phyloP scores from a whole-genome alignment of 2,888 invertebrate species.

The Drosophila acutilabella region DNA sequence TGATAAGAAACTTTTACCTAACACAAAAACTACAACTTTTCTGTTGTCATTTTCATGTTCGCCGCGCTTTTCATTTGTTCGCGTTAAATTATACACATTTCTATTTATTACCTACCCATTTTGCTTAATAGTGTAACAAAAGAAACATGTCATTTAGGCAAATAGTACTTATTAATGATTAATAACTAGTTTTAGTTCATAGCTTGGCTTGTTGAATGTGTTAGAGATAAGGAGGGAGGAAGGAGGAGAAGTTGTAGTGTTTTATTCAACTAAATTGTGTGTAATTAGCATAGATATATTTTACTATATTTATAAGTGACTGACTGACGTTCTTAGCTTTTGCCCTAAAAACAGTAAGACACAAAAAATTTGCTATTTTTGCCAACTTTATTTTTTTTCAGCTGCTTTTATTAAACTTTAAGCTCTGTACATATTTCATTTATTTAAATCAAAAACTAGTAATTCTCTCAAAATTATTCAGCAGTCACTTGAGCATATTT shows the following conservation, averaged over 20 bases:
- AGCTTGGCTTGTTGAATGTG: not conserved
- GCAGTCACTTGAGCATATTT: not conserved
- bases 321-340: too few species aligned
- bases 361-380: too few species aligned
- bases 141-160: not conserved
- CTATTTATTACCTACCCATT: constrained; percentile 8
- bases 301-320: too few species aligned
- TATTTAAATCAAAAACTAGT: not conserved
- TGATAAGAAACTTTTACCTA: constrained; percentile 56
- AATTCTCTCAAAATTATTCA: not conserved
- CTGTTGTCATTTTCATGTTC: constrained; percentile 57
- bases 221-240: too few species aligned
- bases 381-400: too few species aligned
- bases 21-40: constrained; percentile 60
- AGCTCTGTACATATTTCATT: too few species aligned
- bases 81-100: constrained; percentile 11
- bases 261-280: too few species aligned
- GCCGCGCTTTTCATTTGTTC: constrained; percentile 57
- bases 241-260: too few species aligned
- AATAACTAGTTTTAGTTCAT: too few species aligned
- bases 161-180: constrained; percentile 1
- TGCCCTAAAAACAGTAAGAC: too few species aligned
- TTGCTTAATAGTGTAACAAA: constrained; percentile 1
- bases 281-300: too few species aligned
- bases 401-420: too few species aligned